Evolutionary conservation across 2,888 invertebrate species (phyloP), one percentile per base, ranked within the genome.

Genomic region (Yponomeuta evonymella): DNA sequence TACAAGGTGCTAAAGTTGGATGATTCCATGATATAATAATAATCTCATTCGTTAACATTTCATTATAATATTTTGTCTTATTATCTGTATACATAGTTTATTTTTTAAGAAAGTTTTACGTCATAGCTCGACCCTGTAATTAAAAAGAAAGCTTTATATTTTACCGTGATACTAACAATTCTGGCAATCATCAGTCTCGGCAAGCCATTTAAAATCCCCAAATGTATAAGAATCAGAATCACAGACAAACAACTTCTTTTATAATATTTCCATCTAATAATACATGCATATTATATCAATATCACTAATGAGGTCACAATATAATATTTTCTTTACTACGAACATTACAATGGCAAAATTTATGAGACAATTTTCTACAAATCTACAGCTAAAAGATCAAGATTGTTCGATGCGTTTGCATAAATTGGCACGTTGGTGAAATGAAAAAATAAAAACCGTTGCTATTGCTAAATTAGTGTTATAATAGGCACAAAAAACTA

Each of bases 1-100:
- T 58, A 58, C 12, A 58, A 4, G 51, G 51, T 58, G 15, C 15
- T 58, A 15, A 58, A 58, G 43, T 43, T 4, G 43, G 8, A 58
- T 15, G 51, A 65, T 65, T 65, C 30, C 30, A 23, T 23, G 65
- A 65, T 65, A 29, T 30, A 30, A 30, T 30, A 65, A 65, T 65
- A 65, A 65, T 65, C 65, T 65, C 65, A 65, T 65, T 65, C 65
- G 65, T 29, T 65, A 65, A 65, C 29, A 65, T 65, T 65, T 12
- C 65, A 29, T 36, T 36, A 36, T 64, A 9, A 64, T 29, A 29
- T 64, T 64, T 64, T 9, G 30, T 64, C 23, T n/a, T 65, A 30
- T 29, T 65, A 65, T 65, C 29, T 11, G 29, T 29, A 33, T 33
- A 64, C 65, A 65, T 65, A 23, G 9, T 65, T 30, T 2, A 29